Base-by-base conservation (phyloP, 2,113 vertebrate genomes). In the Alaudala cheleensis region DNA sequence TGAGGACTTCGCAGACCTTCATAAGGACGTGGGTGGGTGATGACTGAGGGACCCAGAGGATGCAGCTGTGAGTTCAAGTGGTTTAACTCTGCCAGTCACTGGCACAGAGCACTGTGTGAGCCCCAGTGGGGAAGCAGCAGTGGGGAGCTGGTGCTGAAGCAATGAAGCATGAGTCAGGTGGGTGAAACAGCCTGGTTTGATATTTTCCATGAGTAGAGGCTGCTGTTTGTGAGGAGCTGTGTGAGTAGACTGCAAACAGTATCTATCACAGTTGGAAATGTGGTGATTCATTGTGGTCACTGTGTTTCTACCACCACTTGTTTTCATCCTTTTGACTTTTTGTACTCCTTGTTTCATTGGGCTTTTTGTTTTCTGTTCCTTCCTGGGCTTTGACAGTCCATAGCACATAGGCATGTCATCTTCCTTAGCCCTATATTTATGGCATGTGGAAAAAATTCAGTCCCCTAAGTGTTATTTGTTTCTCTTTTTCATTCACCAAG, bases 201-300 rank as follows among this genome's bases (percentile, higher is more conserved):
- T 62, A 94, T 57, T 93, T 74, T 77, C 71, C 92, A 25, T 22
- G 80, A 24, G 54, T 4, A 73, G 62, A 92, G 50, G 67, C 29
- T 13, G 39, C 87, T 92, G 58, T 70, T 86, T 88, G 78, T 77
- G 84, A 96, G 23, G 16, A 87, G 76, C 8, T 86, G 19, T 76
- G 67, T 79, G 40, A 80, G 64, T 56, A 83, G 51, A 90, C 88
- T 93, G 82, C 76, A 90, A 90, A 91, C 26, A 95, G 64, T 71
- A 40, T 74, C 88, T 90, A 90, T 94, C 79, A 49, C 90, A 67
- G 72, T 37, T 81, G 86, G 67, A 92, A 90, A 86, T 50, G 31
- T 42, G 88, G 60, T 94, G 92, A 96, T 95, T 95, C 92, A 95
- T 57, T 72, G 92, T 76, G 92, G 92, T 89, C 80, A 78, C 69